Evolutionary conservation across 2,113 vertebrate genomes (phyloP).

Genomic region (Motacilla alba): DNA sequence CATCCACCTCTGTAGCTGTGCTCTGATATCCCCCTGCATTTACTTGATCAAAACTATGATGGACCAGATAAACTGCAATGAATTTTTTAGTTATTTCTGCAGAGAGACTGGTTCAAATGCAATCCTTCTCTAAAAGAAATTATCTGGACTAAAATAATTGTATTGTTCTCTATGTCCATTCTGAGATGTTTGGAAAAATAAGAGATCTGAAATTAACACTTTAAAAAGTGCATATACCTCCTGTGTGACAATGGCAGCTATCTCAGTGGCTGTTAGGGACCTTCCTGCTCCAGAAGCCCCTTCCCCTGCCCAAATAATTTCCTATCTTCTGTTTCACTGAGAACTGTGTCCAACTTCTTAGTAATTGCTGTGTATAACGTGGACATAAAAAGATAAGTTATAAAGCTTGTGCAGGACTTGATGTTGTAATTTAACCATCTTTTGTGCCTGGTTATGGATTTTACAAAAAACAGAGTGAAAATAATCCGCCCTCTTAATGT

Average conservation of each 20-base stretch:
- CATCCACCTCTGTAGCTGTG: neutral
- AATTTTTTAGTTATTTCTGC: neutral
- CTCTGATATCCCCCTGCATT: neutral
- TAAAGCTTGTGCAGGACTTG: constrained; percentile 35
- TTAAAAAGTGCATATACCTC: neutral
- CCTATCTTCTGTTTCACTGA: neutral
- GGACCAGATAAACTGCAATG: neutral
- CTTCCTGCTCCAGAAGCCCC: neutral
- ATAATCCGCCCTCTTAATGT: constrained; percentile 11
- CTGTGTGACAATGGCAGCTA: neutral
- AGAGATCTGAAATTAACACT: neutral
- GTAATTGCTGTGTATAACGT: neutral
- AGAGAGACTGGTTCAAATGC: neutral
- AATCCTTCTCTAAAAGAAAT: neutral
- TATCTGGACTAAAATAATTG: neutral
- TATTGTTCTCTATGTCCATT: neutral
- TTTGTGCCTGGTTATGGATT: neutral
- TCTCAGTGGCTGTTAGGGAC: neutral
- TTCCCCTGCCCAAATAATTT: neutral
- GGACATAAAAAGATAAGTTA: neutral
- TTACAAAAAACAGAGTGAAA: neutral
- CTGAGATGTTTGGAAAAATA: neutral
- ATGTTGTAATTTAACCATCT: constrained; percentile 41
- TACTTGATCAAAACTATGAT: neutral
- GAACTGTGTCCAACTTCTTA: neutral